Conservation (phyloP, 2,113 vertebrate species). For the Brachyistius frenatus region DNA sequence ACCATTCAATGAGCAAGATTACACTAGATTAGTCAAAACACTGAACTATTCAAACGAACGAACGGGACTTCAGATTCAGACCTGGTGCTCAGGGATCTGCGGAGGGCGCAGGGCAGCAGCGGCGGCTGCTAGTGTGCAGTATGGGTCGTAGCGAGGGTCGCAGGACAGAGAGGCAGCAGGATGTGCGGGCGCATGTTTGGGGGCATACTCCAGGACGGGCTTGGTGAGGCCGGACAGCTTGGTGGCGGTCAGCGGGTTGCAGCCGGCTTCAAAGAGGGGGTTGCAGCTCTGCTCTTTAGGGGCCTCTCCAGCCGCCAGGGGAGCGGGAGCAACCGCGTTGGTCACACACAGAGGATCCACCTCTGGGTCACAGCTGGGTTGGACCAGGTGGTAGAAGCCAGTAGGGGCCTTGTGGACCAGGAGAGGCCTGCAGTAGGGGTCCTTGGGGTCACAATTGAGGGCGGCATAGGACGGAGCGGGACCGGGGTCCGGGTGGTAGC, state of each 20-base stretch:
- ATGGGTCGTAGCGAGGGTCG: conserved; percentile 80
- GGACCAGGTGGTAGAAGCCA: conserved; percentile 76
- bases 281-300: conserved; percentile 81
- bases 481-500: conserved; percentile 77
- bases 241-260: conserved; percentile 83
- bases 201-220: conserved; percentile 76
- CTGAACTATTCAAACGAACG: conserved; percentile 42
- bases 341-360: conserved; percentile 79
- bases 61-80: conserved; percentile 75
- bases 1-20: conserved; percentile 48
- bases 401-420: conserved; percentile 76
- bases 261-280: conserved; percentile 83
- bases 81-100: conserved; percentile 78
- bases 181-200: conserved; percentile 58
- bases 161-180: conserved; percentile 73
- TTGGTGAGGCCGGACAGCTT: conserved; percentile 77
- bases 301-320: conserved; percentile 49
- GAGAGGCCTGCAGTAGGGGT: conserved; percentile 81
- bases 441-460: conserved; percentile 81
- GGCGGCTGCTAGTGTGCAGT: conserved; percentile 77
- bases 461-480: conserved; percentile 80
- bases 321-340: conserved; percentile 52
- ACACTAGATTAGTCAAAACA: conserved; percentile 50
- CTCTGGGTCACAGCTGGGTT: conserved; percentile 80
- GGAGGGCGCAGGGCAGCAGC: conserved; percentile 72